A percentile compares a stretch with the other conserved stretches of the same genome.
These are phyloP conservation scores for Ormia ochracea DNA, from an alignment of 2,888 invertebrate genomes.

Conservation along the genomic window DNA sequence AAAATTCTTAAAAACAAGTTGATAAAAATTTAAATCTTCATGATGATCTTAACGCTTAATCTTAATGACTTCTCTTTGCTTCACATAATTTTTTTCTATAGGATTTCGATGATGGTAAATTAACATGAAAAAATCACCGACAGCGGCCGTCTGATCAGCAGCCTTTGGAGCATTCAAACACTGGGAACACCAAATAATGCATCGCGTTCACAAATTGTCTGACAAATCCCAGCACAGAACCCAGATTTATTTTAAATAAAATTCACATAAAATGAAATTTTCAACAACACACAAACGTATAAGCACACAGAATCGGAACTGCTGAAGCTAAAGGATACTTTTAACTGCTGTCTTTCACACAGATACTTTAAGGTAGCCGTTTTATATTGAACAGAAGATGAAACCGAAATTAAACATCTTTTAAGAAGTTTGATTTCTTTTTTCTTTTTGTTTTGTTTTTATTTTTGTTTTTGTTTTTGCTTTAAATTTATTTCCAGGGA, in stretches of 20 bases:
- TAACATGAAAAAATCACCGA: slow-evolving; percentile 56
- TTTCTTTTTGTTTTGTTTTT: not conserved
- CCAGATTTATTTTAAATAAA: not conserved
- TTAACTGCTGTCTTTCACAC: not conserved
- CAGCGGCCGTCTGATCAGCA: slow-evolving; percentile 55
- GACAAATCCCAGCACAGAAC: not conserved
- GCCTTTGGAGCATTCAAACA: not conserved
- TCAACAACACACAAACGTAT: not conserved
- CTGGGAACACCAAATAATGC: not conserved
- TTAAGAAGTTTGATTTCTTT: slow-evolving; percentile 13
- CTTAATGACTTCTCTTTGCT: slow-evolving; percentile 64
- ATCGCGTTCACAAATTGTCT: slow-evolving; percentile 43
- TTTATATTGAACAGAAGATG: slow-evolving; percentile 1
- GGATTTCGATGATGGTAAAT: slow-evolving; percentile 68
- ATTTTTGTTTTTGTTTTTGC: not conserved
- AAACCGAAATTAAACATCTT: slow-evolving; percentile 24
- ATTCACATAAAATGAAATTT: slow-evolving; percentile 32
- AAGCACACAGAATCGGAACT: not conserved
- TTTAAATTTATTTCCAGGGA: not conserved
- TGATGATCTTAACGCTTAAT: slow-evolving; percentile 75
- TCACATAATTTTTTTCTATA: not conserved
- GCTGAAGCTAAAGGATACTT: slow-evolving; percentile 10
- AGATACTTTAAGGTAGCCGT: slow-evolving; percentile 27
- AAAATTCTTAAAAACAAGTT: not conserved
- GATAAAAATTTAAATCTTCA: slow-evolving; percentile 65